phyloP scores from a whole-genome alignment of 2,797 vertebrate genomes.

The Lithobates sylvaticus region DNA sequence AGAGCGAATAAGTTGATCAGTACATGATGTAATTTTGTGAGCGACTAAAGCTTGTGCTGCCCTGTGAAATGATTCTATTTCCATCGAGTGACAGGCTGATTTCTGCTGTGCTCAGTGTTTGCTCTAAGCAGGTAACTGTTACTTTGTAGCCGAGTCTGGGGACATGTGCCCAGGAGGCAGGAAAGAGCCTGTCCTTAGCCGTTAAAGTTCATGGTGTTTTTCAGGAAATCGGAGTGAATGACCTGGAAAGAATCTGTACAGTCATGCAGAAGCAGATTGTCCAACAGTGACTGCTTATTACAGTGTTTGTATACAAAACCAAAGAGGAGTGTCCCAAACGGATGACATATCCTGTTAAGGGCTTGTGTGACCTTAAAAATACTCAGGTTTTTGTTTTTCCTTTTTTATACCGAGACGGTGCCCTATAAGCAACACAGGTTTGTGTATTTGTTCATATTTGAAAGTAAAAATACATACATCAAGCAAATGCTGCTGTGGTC shows the following conservation, averaged over 20 bases:
- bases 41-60: not conserved
- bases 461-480: too few species aligned
- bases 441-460: too few species aligned
- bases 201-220: slow-evolving; percentile 49
- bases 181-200: slow-evolving; percentile 51
- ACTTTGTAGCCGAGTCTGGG: slow-evolving; percentile 26
- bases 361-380: slow-evolving; percentile 16
- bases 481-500: too few species aligned
- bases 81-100: not conserved
- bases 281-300: slow-evolving; percentile 36
- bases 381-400: slow-evolving; percentile 4
- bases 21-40: not conserved
- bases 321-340: slow-evolving; percentile 47
- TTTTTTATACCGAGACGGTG: not conserved
- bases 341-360: slow-evolving; percentile 10
- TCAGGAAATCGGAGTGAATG: slow-evolving; percentile 60
- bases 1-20: not conserved
- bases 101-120: not conserved
- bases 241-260: slow-evolving; percentile 58
- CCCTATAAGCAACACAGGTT: too few species aligned
- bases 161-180: slow-evolving; percentile 42
- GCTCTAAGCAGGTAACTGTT: slow-evolving; percentile 3
- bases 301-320: slow-evolving; percentile 62
- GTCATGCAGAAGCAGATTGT: slow-evolving; percentile 54
- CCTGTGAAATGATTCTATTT: not conserved